These are phyloP conservation scores for Rhynchotus rufescens DNA, from an alignment of 2,797 vertebrate species.

Conservation along the genomic window DNA sequence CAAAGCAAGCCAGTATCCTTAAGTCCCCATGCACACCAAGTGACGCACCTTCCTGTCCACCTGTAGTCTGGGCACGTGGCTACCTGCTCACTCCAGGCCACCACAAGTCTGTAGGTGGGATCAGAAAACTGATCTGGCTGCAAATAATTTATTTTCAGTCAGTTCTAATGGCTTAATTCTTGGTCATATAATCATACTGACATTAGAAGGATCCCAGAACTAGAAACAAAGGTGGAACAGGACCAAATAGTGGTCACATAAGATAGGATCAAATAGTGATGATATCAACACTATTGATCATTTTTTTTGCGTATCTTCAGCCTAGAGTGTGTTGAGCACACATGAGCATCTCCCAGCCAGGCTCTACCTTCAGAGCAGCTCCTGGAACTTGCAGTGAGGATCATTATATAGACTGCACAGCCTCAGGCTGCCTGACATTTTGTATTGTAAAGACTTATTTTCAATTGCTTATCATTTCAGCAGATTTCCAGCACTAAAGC, in stretches of 20 bases:
- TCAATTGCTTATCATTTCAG: slow-evolving; percentile 37
- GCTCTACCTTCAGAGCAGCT: neutral
- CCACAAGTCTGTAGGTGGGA: neutral
- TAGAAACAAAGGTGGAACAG: neutral
- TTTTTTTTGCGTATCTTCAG: fast-evolving
- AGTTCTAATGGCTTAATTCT: neutral
- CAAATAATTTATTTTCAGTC: neutral
- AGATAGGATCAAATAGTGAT: neutral
- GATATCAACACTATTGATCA: neutral
- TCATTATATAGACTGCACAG: slow-evolving; percentile 1
- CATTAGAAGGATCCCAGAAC: neutral
- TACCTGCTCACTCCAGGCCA: fast-evolving
- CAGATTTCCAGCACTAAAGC: slow-evolving; percentile 5
- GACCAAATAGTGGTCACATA: neutral
- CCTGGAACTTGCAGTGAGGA: neutral
- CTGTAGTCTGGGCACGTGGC: fast-evolving
- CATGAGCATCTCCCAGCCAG: neutral
- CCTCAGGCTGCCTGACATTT: slow-evolving; percentile 29
- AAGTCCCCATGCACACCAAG: neutral
- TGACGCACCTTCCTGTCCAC: neutral
- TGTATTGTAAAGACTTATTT: neutral
- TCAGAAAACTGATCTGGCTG: neutral
- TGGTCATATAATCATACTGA: neutral
- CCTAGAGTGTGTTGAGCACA: fast-evolving
- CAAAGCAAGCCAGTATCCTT: neutral